Base-by-base conservation (phyloP, 2,888 invertebrate genomes). In the Microchrysa polita region DNA sequence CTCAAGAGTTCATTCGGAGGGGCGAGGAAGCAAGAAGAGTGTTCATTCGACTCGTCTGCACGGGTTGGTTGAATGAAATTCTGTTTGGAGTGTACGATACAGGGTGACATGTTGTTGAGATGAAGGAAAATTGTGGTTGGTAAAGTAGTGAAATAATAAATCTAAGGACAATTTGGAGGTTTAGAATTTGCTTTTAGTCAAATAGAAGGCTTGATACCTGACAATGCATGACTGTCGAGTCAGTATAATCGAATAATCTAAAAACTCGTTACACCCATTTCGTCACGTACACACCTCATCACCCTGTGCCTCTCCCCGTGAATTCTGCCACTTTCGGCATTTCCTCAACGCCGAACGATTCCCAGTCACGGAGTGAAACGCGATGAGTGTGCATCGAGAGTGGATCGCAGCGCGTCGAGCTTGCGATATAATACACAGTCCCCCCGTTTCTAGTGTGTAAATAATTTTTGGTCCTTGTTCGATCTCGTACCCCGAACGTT, bases 291-390 rank as follows among this genome's bases (percentile, higher is more conserved):
- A 18, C 57, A 57, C 44, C 1, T 10, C 16, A n/a, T 16, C 72
- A 72, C 59, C 52, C 60, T 59, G 42, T 60, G 22, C 10, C 18
- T 23, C 59, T 42, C 59, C 20, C 48, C 20, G 44, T 34, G 5
- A 22, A 57, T 40, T 53, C 42, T 72, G n/a, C 63, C 73, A 71
- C 65, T 74, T 76, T 77, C 77, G 74, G 76, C 73, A 74, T 67
- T 72, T 69, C 44, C 60, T 76, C 75, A 74, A 74, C 40, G 14
- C 65, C 67, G 77, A 77, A 77, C 77, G 77, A 77, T 78, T 79
- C 79, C 80, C 80, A 82, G 82, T 82, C 79, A 81, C 77, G 79
- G 81, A 82, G 82, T 81, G 81, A 80, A 81, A 78, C 80, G 81
- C 81, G 81, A 79, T 80, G 81, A 81, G 80, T 79, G 79, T 80